Evolutionary conservation across 2,113 vertebrate species (phyloP).

Genomic region (Passer montanus): DNA sequence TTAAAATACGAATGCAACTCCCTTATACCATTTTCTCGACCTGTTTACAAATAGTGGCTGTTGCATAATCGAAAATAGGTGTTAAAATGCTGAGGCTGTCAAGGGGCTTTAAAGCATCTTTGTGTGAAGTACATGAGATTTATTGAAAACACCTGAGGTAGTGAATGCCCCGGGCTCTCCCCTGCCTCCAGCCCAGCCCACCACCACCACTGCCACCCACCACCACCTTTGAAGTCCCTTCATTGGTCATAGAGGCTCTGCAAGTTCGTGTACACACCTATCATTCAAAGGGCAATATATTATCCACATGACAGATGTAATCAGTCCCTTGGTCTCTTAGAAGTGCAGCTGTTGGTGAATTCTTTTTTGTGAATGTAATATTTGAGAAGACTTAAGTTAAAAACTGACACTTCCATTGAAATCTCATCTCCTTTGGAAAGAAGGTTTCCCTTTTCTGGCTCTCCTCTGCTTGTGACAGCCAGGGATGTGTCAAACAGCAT

Average conservation of each 20-base stretch:
- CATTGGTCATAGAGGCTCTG: neutral
- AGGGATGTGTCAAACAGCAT: constrained; percentile 66
- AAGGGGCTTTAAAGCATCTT: constrained; percentile 44
- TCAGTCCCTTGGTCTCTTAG: constrained; percentile 75
- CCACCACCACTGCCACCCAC: constrained; percentile 31
- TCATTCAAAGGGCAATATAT: constrained; percentile 61
- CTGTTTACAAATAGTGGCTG: constrained; percentile 67
- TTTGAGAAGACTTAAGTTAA: constrained; percentile 71
- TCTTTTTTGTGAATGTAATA: constrained; percentile 78
- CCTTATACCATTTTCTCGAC: constrained; percentile 62
- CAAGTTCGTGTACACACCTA: constrained; percentile 55
- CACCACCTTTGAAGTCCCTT: constrained; percentile 59
- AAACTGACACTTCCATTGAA: constrained; percentile 75
- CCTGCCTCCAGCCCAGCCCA: constrained; percentile 31
- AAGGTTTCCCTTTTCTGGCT: constrained; percentile 65
- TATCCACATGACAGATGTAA: constrained; percentile 68
- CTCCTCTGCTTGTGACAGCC: constrained; percentile 45
- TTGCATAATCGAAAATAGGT: constrained; percentile 58
- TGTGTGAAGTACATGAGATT: constrained; percentile 25
- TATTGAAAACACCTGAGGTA: constrained; percentile 54
- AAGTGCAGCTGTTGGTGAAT: constrained; percentile 75
- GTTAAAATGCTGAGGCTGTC: constrained; percentile 48
- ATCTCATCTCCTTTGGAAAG: constrained; percentile 70
- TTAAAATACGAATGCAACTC: constrained; percentile 72
- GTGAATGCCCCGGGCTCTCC: neutral